A percentile compares a stretch with the other conserved stretches of the same genome.
Evolutionary conservation across 2,888 invertebrate genomes (phyloP).

Genomic region (Myathropa florea): DNA sequence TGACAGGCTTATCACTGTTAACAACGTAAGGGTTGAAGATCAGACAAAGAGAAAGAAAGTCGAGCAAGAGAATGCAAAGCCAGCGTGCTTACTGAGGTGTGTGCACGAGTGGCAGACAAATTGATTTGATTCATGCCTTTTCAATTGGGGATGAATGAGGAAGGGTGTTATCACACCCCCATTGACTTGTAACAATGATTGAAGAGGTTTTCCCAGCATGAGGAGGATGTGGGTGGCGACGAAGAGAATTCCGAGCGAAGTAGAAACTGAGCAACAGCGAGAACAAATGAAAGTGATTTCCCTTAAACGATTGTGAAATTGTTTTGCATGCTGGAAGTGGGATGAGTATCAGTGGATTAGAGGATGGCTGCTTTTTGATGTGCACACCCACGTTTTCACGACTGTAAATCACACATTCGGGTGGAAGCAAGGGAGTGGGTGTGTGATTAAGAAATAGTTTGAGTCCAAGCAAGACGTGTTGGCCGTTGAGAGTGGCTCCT

Average conservation of each 20-base stretch:
- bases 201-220: background rate
- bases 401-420: background rate
- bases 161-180: slow-evolving; percentile 27
- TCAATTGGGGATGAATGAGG: slow-evolving; percentile 48
- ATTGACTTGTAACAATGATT: background rate
- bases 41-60: slow-evolving; percentile 51
- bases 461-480: background rate
- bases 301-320: slow-evolving; percentile 55
- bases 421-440: background rate
- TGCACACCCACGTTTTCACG: slow-evolving; percentile 39
- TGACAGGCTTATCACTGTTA: slow-evolving; percentile 59
- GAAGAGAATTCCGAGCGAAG: background rate
- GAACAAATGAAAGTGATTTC: slow-evolving; percentile 51
- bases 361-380: slow-evolving; percentile 24
- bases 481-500: background rate
- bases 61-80: slow-evolving; percentile 31
- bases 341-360: background rate
- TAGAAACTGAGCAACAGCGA: slow-evolving; percentile 5
- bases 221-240: background rate
- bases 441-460: background rate
- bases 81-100: slow-evolving; percentile 22
- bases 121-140: slow-evolving; percentile 68
- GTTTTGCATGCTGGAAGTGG: slow-evolving; percentile 9
- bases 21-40: slow-evolving; percentile 56
- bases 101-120: slow-evolving; percentile 46